Conservation (phyloP, 1,140 invertebrate species). For the Ips typographus region DNA sequence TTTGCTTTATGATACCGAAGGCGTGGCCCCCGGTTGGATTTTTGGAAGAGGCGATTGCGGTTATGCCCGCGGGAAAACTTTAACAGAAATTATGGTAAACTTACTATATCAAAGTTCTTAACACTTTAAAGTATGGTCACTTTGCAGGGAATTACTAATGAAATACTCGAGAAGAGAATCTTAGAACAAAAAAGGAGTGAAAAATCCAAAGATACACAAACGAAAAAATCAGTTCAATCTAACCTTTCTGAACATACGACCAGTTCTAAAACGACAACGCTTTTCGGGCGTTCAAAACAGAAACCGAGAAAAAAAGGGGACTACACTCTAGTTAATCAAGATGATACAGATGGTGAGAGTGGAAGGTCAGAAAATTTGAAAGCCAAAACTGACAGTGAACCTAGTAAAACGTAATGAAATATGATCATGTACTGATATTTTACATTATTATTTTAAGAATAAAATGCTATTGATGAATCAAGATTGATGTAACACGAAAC, state of each 20-base stretch:
- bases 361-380: neutral
- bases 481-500: neutral
- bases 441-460: neutral
- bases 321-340: neutral
- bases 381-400: neutral
- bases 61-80: conserved; percentile 40
- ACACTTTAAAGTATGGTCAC: neutral
- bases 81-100: conserved; percentile 41
- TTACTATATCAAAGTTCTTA: conserved; percentile 55
- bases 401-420: conserved; percentile 1
- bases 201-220: neutral
- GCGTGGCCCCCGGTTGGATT: conserved; percentile 49
- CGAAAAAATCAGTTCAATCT: neutral
- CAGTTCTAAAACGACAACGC: conserved; percentile 13
- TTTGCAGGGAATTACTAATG: conserved; percentile 28
- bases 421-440: too few relatives aligned
- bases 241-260: conserved; percentile 8
- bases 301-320: neutral
- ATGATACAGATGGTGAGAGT: neutral
- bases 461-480: neutral
- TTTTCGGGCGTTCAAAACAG: neutral
- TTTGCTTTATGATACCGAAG: conserved; percentile 43
- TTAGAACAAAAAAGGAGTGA: conserved; percentile 13
- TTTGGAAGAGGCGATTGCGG: conserved; percentile 46
- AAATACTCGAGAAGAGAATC: conserved; percentile 29